Conservation (phyloP, 2,888 invertebrate species). For the Drosophila lacicola region DNA sequence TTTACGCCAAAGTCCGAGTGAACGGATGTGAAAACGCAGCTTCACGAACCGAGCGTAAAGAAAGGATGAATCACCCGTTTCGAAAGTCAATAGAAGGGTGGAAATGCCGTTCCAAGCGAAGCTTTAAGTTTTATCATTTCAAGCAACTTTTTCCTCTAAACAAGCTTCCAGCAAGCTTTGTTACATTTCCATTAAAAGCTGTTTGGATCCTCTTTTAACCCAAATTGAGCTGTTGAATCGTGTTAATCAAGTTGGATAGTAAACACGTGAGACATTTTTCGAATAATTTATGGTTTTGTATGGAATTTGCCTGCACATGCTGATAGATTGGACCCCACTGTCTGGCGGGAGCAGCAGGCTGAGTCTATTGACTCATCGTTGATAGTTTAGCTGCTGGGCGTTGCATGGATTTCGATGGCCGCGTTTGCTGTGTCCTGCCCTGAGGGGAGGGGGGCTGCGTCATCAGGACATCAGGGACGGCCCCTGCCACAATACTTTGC, state of each 20-base stretch:
- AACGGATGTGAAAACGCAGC: too few relatives aligned
- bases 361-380: slow-evolving; percentile 78
- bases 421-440: slow-evolving; percentile 57
- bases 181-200: too few relatives aligned
- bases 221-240: slow-evolving; percentile 9
- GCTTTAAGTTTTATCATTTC: too few relatives aligned
- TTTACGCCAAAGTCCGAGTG: too few relatives aligned
- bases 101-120: too few relatives aligned
- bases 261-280: slow-evolving; percentile 24
- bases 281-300: slow-evolving; percentile 25
- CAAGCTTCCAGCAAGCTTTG: too few relatives aligned
- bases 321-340: slow-evolving; percentile 59
- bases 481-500: slow-evolving; percentile 32
- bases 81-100: too few relatives aligned
- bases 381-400: slow-evolving; percentile 62
- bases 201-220: too few relatives aligned
- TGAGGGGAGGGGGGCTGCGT: slow-evolving; percentile 68
- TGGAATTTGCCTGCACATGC: slow-evolving; percentile 37
- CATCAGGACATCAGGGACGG: slow-evolving; percentile 62
- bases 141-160: too few relatives aligned
- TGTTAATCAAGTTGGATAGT: slow-evolving; percentile 23
- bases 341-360: slow-evolving; percentile 45
- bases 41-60: too few relatives aligned
- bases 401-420: slow-evolving; percentile 74
- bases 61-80: too few relatives aligned